A percentile compares a stretch with the other conserved stretches of the same genome.
Conservation (phyloP, 2,797 vertebrate species). For the Sciurus carolinensis region DNA sequence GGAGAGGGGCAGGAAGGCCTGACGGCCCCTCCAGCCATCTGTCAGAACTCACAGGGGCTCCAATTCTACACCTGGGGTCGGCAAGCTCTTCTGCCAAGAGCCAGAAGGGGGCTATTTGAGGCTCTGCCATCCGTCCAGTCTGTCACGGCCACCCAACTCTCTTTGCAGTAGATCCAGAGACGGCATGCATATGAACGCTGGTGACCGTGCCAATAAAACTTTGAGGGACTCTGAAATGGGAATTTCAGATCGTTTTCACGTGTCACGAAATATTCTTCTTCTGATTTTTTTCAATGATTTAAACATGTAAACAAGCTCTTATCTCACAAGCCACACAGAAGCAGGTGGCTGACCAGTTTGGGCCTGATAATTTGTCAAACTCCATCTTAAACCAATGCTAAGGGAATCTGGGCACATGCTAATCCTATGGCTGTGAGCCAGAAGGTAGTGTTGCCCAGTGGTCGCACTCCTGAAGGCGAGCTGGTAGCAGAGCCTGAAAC, state of each 20-base stretch:
- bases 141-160: neutral
- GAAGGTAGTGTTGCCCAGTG: neutral
- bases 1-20: too few species aligned
- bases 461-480: neutral
- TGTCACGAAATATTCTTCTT: neutral
- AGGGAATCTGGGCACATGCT: neutral
- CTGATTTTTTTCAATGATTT: neutral
- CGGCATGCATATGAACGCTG: too few species aligned
- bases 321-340: neutral
- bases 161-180: rapidly evolving
- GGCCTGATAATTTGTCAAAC: neutral
- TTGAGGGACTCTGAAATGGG: neutral
- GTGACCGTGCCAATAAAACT: neutral
- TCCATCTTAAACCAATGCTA: neutral
- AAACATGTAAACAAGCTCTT: neutral
- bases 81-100: neutral
- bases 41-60: neutral
- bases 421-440: neutral
- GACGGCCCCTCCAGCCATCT: rapidly evolving
- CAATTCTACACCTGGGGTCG: rapidly evolving
- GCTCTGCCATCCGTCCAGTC: neutral
- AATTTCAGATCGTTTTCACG: neutral
- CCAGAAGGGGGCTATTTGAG: neutral
- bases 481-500: neutral
- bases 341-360: neutral